Conservation (phyloP, 2,797 vertebrate species). For the Pachyuromys duprasi region DNA sequence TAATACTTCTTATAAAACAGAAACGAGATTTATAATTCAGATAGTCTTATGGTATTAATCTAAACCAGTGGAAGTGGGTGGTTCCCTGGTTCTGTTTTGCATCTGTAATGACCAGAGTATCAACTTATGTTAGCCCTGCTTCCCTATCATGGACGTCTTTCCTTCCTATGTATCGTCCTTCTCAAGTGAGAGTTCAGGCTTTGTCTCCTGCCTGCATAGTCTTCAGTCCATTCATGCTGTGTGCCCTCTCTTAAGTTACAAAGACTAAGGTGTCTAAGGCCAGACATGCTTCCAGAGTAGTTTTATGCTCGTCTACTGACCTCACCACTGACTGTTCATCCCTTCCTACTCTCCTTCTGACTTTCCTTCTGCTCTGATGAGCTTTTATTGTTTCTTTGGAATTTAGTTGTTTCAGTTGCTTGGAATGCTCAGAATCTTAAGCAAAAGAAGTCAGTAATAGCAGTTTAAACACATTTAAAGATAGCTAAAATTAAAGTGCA, state of each 20-base stretch:
- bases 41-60: neutral
- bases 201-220: neutral
- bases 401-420: constrained; percentile 38
- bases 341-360: neutral
- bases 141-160: neutral
- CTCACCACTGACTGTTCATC: neutral
- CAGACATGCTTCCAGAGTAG: neutral
- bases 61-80: neutral
- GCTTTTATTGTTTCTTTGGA: constrained; percentile 26
- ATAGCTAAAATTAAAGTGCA: constrained; percentile 9
- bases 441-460: constrained; percentile 4
- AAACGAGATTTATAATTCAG: neutral
- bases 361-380: neutral
- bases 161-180: neutral
- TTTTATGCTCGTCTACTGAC: neutral
- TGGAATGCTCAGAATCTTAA: constrained; percentile 2
- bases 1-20: constrained; percentile 83
- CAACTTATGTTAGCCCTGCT: neutral
- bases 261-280: neutral
- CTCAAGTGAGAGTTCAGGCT: neutral
- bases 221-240: neutral
- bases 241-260: neutral
- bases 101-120: constrained; percentile 22
- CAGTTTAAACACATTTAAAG: constrained; percentile 31
- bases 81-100: neutral